Conservation (phyloP, 2,113 vertebrate genomes). For the Podarcis raffonei region DNA sequence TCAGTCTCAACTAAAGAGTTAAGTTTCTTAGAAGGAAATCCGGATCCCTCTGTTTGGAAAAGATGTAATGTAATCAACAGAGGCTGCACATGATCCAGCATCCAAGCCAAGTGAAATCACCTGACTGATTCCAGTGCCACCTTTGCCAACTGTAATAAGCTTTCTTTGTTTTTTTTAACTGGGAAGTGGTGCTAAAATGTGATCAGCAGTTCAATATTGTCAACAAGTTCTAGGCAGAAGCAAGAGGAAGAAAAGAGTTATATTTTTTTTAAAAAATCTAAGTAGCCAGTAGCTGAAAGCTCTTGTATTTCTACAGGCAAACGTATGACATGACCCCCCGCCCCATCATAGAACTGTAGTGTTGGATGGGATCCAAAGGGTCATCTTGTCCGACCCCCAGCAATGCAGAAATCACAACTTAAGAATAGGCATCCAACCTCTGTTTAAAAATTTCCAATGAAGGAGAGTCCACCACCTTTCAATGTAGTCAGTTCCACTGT, state of each 20-base stretch:
- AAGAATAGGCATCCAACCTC: no score
- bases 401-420: no score
- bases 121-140: constrained; percentile 2
- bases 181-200: background rate
- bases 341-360: no score
- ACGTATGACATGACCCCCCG: background rate
- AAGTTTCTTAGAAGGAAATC: constrained; percentile 2
- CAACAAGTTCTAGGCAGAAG: background rate
- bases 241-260: background rate
- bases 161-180: background rate
- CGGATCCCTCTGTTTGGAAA: constrained; percentile 23
- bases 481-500: background rate
- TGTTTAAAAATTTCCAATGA: background rate
- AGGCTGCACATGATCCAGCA: background rate
- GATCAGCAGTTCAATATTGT: background rate
- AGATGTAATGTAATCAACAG: background rate
- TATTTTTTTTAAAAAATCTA: background rate
- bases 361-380: no score
- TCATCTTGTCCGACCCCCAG: no score
- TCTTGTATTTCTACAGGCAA: background rate
- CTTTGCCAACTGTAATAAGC: background rate
- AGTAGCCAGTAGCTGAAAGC: background rate
- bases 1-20: constrained; percentile 8
- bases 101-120: constrained; percentile 24
- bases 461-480: background rate